A percentile compares a stretch with the other conserved stretches of the same genome.
phyloP scores from a whole-genome alignment of 2,888 invertebrate species.

The Nymphalis c-album region DNA sequence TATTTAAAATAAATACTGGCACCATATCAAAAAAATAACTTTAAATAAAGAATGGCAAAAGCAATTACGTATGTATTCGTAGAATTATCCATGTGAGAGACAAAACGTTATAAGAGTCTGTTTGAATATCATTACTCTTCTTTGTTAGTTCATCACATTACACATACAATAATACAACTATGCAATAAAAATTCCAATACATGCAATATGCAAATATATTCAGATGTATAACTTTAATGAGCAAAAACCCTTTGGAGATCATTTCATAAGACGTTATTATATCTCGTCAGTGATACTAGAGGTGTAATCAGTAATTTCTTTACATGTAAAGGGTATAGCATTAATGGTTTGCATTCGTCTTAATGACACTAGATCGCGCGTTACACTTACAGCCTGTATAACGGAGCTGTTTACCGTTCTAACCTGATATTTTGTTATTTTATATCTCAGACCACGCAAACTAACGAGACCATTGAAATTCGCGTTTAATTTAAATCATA shows the following conservation, averaged over 20 bases:
- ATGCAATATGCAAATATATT: constrained; percentile 6
- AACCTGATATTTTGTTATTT: constrained; percentile 54
- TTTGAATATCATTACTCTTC: background rate
- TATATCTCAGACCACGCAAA: constrained; percentile 34
- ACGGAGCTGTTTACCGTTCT: constrained; percentile 64
- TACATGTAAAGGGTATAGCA: constrained; percentile 30
- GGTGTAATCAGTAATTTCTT: constrained; percentile 27
- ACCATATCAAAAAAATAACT: too few species aligned
- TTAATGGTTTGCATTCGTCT: constrained; percentile 43
- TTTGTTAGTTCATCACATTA: background rate
- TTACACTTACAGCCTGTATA: constrained; percentile 53
- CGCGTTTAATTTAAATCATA: background rate
- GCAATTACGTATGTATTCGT: background rate
- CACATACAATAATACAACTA: background rate
- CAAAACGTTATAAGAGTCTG: background rate
- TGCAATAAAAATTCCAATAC: constrained; percentile 9
- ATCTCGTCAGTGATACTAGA: constrained; percentile 24
- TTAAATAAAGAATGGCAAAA: too few species aligned
- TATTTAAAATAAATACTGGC: too few species aligned
- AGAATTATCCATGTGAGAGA: background rate
- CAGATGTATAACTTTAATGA: constrained; percentile 16
- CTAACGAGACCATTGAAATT: constrained; percentile 28
- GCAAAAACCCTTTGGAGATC: constrained; percentile 19
- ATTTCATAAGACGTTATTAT: constrained; percentile 22
- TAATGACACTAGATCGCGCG: constrained; percentile 49